A percentile compares a stretch with the other conserved stretches of the same genome.
Conservation (phyloP, 2,113 vertebrate genomes). For the Barbus barbus region DNA sequence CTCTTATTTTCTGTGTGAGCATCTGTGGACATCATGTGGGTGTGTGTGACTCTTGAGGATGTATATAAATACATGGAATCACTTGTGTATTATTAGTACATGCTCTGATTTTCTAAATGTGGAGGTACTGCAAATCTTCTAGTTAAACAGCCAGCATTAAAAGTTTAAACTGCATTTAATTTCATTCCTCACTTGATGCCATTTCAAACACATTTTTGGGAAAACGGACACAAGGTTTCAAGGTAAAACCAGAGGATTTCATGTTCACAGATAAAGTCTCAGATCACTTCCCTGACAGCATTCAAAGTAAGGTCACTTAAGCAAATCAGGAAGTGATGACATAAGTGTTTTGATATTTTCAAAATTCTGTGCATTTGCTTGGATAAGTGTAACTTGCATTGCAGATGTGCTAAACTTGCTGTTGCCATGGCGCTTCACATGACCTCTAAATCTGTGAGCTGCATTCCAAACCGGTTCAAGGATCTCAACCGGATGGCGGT, state of each 20-base stretch:
- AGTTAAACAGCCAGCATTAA: not conserved
- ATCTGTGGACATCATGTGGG: not conserved
- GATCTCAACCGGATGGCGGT: not conserved
- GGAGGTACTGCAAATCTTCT: not conserved
- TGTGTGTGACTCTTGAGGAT: not conserved
- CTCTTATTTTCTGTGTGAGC: conserved; percentile 2
- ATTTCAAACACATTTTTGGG: not conserved
- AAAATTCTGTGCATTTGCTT: not conserved
- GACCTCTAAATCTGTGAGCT: conserved; percentile 14
- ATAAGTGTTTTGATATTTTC: not conserved
- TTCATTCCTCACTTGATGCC: not conserved
- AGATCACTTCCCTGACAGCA: not conserved
- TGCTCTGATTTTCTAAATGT: not conserved
- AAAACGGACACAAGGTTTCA: not conserved
- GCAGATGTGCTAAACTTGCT: conserved; percentile 24
- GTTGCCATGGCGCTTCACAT: conserved; percentile 39
- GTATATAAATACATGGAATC: not conserved
- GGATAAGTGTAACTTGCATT: not conserved
- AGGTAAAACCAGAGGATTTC: not conserved
- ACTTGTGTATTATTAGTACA: not conserved
- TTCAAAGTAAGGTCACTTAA: not conserved
- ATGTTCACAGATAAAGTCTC: not conserved
- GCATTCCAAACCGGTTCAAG: conserved; percentile 14
- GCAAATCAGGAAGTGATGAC: not conserved
- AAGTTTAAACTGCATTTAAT: not conserved